These are phyloP conservation scores for Folsomia manolachei DNA, from an alignment of 2,888 invertebrate species.

Conservation along the genomic window DNA sequence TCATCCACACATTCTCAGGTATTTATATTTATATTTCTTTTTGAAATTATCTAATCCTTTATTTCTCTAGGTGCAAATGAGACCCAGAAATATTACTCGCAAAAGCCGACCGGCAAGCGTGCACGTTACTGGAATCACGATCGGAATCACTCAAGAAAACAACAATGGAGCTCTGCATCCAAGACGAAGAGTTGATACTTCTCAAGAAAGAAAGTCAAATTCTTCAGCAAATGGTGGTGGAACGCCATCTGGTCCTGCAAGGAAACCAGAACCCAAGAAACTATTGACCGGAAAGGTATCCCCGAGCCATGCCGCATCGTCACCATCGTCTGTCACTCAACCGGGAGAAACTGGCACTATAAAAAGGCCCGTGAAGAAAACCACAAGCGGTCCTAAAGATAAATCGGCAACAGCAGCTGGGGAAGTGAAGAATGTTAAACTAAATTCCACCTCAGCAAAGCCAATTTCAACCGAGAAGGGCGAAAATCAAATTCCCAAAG, in stretches of 20 bases:
- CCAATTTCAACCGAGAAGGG: neutral
- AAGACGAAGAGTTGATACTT: slow-evolving; percentile 2
- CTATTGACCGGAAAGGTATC: slow-evolving; percentile 29
- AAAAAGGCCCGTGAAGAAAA: slow-evolving; percentile 34
- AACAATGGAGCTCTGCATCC: neutral
- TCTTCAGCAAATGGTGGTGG: neutral
- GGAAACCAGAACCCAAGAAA: neutral
- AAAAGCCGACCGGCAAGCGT: slow-evolving; percentile 48
- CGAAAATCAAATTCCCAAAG: slow-evolving; percentile 10
- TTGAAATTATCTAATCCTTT: no score
- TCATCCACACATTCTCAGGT: slow-evolving; percentile 48
- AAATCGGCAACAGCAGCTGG: neutral
- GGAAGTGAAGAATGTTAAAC: neutral
- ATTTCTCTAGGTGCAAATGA: no score
- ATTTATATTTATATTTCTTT: no score
- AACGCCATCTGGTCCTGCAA: neutral
- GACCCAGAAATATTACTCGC: slow-evolving; percentile 37
- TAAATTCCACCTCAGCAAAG: neutral
- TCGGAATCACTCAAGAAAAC: neutral
- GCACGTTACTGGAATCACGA: slow-evolving; percentile 47
- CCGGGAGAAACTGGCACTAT: slow-evolving; percentile 38
- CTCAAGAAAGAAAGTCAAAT: slow-evolving; percentile 19
- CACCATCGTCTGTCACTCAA: neutral
- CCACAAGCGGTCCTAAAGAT: slow-evolving; percentile 18
- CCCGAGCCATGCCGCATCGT: slow-evolving; percentile 22